A percentile compares a stretch with the other conserved stretches of the same genome.
Evolutionary conservation across 2,113 vertebrate species (phyloP).

Genomic region (Saccopteryx leptura): DNA sequence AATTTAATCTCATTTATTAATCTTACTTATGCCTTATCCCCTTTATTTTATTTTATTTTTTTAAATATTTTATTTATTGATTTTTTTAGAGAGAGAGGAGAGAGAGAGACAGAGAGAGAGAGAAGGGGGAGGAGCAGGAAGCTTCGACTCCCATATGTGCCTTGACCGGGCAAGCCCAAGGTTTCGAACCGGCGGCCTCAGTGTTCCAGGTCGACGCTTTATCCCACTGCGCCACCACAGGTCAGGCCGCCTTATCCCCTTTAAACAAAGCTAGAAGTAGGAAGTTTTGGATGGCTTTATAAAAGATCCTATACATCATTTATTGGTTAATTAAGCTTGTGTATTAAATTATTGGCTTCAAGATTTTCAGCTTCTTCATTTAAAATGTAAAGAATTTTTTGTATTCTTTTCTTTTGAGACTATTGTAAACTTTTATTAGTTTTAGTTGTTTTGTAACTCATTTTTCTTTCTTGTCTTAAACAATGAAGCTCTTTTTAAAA

Average conservation of each 20-base stretch:
- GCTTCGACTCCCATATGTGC: too few species aligned
- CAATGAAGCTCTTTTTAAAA: background rate
- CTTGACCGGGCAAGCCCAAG: too few species aligned
- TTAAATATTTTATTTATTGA: too few species aligned
- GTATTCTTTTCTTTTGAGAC: background rate
- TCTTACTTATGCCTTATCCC: background rate
- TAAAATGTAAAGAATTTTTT: slow-evolving; percentile 38
- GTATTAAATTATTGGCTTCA: slow-evolving; percentile 24
- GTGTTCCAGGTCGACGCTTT: too few species aligned
- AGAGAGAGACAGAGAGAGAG: too few species aligned
- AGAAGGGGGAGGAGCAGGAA: too few species aligned
- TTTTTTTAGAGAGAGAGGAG: too few species aligned
- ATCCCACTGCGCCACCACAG: too few species aligned
- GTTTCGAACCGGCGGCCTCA: too few species aligned
- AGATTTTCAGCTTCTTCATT: slow-evolving; percentile 33
- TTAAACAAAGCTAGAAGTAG: slow-evolving; percentile 30
- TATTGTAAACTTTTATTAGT: slow-evolving; percentile 18
- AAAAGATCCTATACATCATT: background rate
- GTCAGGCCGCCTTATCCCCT: too few species aligned
- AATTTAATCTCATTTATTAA: slow-evolving; percentile 31
- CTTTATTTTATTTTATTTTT: too few species aligned
- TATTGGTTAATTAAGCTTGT: background rate
- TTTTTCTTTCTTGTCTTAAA: slow-evolving; percentile 44
- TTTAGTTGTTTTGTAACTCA: slow-evolving; percentile 26
- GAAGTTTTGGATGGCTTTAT: background rate